Percentiles rank a stretch among this genome's conserved stretches.
phyloP scores from a whole-genome alignment of 2,113 vertebrate species.

The Cichladusa arquata region DNA sequence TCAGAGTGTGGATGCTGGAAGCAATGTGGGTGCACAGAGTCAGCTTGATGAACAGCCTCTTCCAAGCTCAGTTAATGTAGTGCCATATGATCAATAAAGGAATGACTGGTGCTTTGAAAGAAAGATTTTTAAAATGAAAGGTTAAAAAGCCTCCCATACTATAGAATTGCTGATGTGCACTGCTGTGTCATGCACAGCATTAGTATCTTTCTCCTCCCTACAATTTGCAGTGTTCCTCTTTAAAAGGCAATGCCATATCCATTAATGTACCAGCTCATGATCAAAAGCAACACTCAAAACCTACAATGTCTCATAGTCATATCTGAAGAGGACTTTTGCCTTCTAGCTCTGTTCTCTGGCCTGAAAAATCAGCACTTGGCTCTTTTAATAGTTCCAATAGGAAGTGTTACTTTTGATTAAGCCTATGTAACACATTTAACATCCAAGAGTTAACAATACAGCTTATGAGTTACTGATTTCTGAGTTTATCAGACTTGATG shows the following conservation, averaged over 20 bases:
- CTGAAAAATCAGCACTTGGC: background rate
- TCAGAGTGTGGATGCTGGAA: background rate
- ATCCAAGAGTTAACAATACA: background rate
- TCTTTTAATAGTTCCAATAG: background rate
- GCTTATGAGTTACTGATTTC: background rate
- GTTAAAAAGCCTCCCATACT: background rate
- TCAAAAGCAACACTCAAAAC: background rate
- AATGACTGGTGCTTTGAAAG: background rate
- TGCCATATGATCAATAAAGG: background rate
- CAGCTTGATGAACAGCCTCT: background rate
- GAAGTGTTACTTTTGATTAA: background rate
- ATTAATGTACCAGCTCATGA: background rate
- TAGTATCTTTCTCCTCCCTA: background rate
- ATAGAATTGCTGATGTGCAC: background rate
- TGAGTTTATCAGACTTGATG: slow-evolving; percentile 1
- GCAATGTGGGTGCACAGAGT: background rate
- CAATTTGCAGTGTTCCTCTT: background rate
- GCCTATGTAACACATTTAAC: background rate
- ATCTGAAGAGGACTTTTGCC: background rate
- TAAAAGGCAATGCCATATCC: background rate
- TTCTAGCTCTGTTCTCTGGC: background rate
- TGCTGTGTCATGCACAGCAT: background rate
- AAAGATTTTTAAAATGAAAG: background rate
- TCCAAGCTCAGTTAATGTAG: background rate
- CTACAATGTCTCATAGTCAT: background rate